Evolutionary conservation across 2,797 vertebrate species (phyloP), one percentile per base, ranked within the genome.

Genomic region (Muscicapa striata): DNA sequence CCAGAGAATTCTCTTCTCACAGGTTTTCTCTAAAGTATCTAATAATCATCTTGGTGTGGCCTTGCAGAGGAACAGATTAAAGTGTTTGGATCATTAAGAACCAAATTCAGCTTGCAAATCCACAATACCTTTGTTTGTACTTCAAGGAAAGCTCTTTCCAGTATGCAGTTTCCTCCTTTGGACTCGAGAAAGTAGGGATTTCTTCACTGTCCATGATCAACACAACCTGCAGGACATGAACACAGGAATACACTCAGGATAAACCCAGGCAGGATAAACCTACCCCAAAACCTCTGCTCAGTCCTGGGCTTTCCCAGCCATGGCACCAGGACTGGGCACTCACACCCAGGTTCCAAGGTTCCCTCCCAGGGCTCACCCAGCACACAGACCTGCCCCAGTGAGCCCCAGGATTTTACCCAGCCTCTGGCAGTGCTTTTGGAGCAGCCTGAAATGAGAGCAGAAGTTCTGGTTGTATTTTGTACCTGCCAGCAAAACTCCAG

Each of bases 181-280:
- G 99, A 97, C 98, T 98, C 8, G 98, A 98, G 97, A 99, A 99
- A 97, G 99, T 99, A 59, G 99, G 99, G 97, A 98, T 99, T 98
- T 99, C 99, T 98, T 99, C 99, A 98, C 98, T 98, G 98, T 99
- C 99, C 99, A 99, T 99, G 98, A 98, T 99, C 98, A 98, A 96
- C 94, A 86, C 40, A 36, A 95, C 97, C 98, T 98, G 89, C 57
- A 89, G 93, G 95, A 84, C 14, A 72, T 54, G 82, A 89, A 19
- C 48, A 17, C 18, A 82, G 73, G 43, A 54, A 66, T 0, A 84
- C 3, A 30, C 46, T 85, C 75, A 96, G 86, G 40, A 92, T 5
- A 93, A 82, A 72, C 1, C 78, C 48, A 91, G 66, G 61, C 15
- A 72, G n/a, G 23, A 52, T 19, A 52, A 19, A 52, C 17, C 1